A percentile compares a stretch with the other conserved stretches of the same genome.
These are phyloP conservation scores for Hyles euphorbiae DNA, from an alignment of 1,140 invertebrate genomes.

Conservation along the genomic window DNA sequence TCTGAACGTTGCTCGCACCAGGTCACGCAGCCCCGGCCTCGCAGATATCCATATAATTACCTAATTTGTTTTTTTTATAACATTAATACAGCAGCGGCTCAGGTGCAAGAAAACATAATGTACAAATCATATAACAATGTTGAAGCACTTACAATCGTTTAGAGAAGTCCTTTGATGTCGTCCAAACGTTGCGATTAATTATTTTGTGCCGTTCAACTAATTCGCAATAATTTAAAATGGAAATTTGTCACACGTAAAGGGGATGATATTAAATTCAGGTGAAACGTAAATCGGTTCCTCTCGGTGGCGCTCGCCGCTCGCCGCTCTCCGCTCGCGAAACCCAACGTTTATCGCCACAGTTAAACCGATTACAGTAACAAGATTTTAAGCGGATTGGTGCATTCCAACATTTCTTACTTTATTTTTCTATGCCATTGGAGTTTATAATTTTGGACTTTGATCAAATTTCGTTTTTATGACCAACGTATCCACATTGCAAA, in stretches of 20 bases:
- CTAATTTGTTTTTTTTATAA: too few relatives aligned
- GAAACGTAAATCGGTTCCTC: conserved; percentile 44
- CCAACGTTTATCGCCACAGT: conserved; percentile 31
- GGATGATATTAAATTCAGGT: conserved; percentile 35
- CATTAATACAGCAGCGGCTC: too few relatives aligned
- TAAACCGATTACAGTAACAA: conserved; percentile 67
- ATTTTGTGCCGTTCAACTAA: conserved; percentile 16
- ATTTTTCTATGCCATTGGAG: conserved; percentile 20
- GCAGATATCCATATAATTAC: too few relatives aligned
- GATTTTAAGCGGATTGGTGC: conserved; percentile 56
- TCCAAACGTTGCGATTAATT: conserved; percentile 1
- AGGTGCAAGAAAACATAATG: too few relatives aligned
- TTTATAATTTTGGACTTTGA: too few relatives aligned
- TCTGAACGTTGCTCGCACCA: conserved; percentile 7
- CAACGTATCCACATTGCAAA: too few relatives aligned
- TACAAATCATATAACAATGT: conserved; percentile 1
- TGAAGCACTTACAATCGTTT: conserved; percentile 13
- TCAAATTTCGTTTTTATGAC: too few relatives aligned
- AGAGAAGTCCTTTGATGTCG: conserved; percentile 13
- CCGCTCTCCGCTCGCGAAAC: conserved; percentile 20
- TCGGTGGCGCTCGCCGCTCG: conserved; percentile 1
- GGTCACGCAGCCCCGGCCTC: too few relatives aligned
- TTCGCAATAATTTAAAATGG: conserved; percentile 18
- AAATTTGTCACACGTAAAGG: conserved; percentile 25
- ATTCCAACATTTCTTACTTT: conserved; percentile 40